Conservation (phyloP, 1,140 invertebrate genomes). For the Eriocheir sinensis region DNA sequence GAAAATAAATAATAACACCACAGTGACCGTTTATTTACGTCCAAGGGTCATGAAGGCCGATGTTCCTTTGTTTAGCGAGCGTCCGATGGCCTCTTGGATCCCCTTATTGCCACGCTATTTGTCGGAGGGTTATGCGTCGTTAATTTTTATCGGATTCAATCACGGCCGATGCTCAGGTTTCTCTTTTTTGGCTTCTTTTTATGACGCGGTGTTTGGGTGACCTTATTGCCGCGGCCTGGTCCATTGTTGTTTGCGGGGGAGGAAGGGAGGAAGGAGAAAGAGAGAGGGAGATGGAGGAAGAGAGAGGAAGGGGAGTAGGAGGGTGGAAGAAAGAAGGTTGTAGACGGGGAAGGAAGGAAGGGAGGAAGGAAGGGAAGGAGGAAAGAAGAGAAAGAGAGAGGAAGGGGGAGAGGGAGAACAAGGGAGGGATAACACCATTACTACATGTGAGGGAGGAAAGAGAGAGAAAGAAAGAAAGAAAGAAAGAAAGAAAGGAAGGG, state of each 20-base stretch:
- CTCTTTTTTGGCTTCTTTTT: background rate
- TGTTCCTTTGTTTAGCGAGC: background rate
- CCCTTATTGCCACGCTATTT: background rate
- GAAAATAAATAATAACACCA: no score
- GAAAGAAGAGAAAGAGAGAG: no score
- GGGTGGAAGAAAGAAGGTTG: no score
- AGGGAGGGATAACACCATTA: no score
- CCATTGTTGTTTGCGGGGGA: background rate
- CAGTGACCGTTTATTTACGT: background rate
- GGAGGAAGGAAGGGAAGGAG: background rate
- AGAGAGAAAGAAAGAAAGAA: no score
- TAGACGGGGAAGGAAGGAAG: background rate
- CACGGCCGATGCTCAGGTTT: background rate
- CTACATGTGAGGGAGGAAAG: no score
- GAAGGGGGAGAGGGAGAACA: no score
- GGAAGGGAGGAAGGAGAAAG: background rate
- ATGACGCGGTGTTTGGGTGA: background rate
- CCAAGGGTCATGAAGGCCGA: background rate
- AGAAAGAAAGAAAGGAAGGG: no score
- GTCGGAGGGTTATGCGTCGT: background rate
- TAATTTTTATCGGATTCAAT: conserved; percentile 6
- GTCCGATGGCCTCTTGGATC: background rate
- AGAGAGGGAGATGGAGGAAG: background rate
- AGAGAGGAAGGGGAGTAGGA: background rate
- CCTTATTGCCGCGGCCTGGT: background rate